Conservation (phyloP, 2,113 vertebrate genomes). For the Ardeotis arabs region DNA sequence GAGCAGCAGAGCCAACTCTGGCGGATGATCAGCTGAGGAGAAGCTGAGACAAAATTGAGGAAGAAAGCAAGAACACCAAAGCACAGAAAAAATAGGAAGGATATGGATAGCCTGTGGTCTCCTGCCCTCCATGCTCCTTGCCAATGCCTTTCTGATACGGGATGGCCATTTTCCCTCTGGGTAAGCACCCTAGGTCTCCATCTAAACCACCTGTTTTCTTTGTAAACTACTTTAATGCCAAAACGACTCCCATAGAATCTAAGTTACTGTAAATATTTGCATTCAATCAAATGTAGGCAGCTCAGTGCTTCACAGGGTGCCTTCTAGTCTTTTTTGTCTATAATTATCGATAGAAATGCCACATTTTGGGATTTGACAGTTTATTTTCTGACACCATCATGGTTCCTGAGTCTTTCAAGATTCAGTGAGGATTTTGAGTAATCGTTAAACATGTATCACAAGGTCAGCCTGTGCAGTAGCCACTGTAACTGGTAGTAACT, state of each 20-base stretch:
- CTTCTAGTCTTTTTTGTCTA: neutral
- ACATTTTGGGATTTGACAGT: neutral
- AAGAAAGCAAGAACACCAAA: neutral
- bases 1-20: neutral
- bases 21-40: neutral
- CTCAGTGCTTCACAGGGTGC: neutral
- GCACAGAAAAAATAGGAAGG: neutral
- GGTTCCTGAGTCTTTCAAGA: neutral
- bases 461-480: neutral
- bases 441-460: neutral
- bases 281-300: neutral
- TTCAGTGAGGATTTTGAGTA: neutral
- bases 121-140: neutral
- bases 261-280: neutral
- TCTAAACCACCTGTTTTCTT: neutral
- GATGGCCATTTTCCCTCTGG: neutral
- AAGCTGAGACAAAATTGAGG: neutral
- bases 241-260: neutral
- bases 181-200: neutral
- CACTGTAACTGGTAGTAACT: neutral
- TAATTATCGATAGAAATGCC: neutral
- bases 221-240: neutral
- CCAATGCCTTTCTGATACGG: neutral
- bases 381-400: neutral
- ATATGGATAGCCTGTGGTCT: neutral